phyloP scores from a whole-genome alignment of 2,797 vertebrate genomes.

The Gymnothorax javanicus region DNA sequence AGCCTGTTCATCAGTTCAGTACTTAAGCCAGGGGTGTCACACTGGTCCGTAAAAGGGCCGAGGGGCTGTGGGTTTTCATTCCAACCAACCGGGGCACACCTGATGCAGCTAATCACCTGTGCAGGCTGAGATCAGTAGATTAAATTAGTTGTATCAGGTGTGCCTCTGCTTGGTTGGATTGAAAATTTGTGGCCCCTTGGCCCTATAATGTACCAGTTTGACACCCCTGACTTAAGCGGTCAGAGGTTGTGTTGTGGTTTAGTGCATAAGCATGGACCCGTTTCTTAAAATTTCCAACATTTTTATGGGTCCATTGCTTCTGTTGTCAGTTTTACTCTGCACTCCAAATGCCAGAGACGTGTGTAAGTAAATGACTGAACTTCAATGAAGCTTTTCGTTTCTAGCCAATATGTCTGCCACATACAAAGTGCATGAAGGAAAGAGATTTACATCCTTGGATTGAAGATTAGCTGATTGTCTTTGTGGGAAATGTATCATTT shows the following conservation, averaged over 20 bases:
- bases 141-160: too few relatives aligned
- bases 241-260: not conserved
- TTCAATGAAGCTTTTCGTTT: not conserved
- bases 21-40: too few relatives aligned
- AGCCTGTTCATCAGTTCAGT: too few relatives aligned
- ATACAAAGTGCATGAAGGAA: not conserved
- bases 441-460: not conserved
- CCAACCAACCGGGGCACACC: too few relatives aligned
- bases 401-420: not conserved
- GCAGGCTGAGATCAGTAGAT: too few relatives aligned
- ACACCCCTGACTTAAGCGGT: not conserved
- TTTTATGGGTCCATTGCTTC: not conserved
- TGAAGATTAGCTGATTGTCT: not conserved
- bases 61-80: too few relatives aligned
- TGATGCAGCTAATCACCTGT: too few relatives aligned
- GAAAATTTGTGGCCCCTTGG: too few relatives aligned
- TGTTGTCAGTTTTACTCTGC: not conserved
- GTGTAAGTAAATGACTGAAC: constrained; percentile 4
- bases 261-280: not conserved
- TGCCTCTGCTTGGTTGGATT: too few relatives aligned
- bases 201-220: too few relatives aligned
- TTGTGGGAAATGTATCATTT: not conserved
- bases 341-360: not conserved
- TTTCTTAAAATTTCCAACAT: not conserved
- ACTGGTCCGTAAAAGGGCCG: too few relatives aligned